These are phyloP conservation scores for Habrosyne pyritoides DNA, from an alignment of 2,888 invertebrate genomes.

Conservation along the genomic window DNA sequence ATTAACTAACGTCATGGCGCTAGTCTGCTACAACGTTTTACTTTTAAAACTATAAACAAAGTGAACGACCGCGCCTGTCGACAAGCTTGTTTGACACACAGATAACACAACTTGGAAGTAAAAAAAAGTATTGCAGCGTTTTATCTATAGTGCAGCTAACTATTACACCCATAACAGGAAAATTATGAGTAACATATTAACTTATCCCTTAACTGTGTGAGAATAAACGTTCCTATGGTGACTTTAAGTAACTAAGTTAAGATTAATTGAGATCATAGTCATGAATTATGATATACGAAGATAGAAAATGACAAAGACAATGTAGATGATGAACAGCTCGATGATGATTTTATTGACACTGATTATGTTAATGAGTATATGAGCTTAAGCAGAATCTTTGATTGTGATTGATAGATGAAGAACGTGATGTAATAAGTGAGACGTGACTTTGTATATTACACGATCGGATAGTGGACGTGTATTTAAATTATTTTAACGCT, in stretches of 20 bases:
- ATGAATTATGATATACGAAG: neutral
- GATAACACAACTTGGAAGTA: slow-evolving; percentile 39
- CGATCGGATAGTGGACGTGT: neutral
- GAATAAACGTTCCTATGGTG: neutral
- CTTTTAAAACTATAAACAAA: slow-evolving; percentile 17
- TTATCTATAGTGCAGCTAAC: slow-evolving; percentile 45
- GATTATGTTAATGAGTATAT: neutral
- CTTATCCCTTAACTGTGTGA: neutral
- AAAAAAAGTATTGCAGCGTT: slow-evolving; percentile 36
- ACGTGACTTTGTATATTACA: neutral
- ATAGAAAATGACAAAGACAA: neutral
- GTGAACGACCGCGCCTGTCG: slow-evolving; percentile 41
- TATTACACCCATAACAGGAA: slow-evolving; percentile 13
- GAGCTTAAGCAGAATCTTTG: slow-evolving; percentile 11
- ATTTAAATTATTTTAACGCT: neutral
- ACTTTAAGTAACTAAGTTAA: neutral
- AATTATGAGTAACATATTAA: neutral
- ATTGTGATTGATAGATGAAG: slow-evolving; percentile 6
- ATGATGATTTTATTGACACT: neutral
- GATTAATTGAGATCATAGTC: neutral
- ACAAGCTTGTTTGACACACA: slow-evolving; percentile 37
- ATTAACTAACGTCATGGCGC: neutral
- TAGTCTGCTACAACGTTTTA: neutral
- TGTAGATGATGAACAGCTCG: neutral
- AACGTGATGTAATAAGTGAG: neutral